phyloP scores from a whole-genome alignment of 2,113 vertebrate genomes.

The Lucifuga dentata region DNA sequence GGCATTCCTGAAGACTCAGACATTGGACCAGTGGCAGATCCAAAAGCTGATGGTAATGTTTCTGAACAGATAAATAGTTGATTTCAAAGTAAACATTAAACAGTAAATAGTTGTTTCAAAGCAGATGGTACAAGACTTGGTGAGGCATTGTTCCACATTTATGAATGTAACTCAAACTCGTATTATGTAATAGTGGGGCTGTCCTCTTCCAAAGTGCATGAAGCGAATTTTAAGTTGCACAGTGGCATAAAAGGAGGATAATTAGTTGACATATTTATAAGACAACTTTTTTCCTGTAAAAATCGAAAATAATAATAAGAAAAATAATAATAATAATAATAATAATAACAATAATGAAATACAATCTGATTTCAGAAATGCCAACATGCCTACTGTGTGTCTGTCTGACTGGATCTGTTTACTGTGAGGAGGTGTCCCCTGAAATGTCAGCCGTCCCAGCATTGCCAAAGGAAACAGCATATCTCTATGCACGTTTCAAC shows the following conservation, averaged over 20 bases:
- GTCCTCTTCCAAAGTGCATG: conserved; percentile 37
- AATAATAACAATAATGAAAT: too few species aligned
- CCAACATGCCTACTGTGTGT: conserved; percentile 94
- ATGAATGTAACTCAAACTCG: conserved; percentile 48
- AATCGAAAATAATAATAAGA: too few species aligned
- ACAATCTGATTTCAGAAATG: conserved; percentile 74
- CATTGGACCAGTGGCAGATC: conserved; percentile 7
- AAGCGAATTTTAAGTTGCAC: conserved; percentile 21
- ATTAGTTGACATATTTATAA: not conserved
- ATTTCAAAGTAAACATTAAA: too few species aligned
- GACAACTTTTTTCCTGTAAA: not conserved
- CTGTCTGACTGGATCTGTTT: conserved; percentile 93
- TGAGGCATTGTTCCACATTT: conserved; percentile 46
- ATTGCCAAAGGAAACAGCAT: conserved; percentile 91
- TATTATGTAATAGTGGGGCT: conserved; percentile 60
- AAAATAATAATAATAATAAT: too few species aligned
- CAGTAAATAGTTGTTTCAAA: conserved; percentile 40
- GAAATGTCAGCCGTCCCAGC: conserved; percentile 86
- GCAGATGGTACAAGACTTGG: conserved; percentile 54
- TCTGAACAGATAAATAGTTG: conserved; percentile 31
- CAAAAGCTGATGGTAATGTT: conserved; percentile 51
- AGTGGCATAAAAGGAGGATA: not conserved
- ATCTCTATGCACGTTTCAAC: conserved; percentile 94
- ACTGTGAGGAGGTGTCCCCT: conserved; percentile 90
- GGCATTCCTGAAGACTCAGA: conserved; percentile 28